A percentile compares a stretch with the other conserved stretches of the same genome.
Evolutionary conservation across 2,888 invertebrate species (phyloP).

Genomic region (Parnassius mnemosyne): DNA sequence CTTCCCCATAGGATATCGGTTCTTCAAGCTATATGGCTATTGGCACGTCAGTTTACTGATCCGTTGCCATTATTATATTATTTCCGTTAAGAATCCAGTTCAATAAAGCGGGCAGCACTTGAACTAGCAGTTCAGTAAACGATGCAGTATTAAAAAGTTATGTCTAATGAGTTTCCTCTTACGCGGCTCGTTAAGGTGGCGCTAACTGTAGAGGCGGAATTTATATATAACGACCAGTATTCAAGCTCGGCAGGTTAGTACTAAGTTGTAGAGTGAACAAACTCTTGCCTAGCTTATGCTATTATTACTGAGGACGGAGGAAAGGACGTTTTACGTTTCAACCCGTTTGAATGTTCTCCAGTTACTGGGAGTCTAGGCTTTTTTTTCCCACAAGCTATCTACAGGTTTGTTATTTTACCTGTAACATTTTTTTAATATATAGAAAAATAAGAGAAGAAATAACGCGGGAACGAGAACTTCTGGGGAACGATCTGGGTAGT

Average conservation of each 20-base stretch:
- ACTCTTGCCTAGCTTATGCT: background rate
- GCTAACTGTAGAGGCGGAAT: conserved; percentile 12
- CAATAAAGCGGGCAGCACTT: conserved; percentile 7
- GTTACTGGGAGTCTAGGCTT: background rate
- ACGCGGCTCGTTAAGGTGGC: conserved; percentile 7
- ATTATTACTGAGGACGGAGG: too few relatives aligned
- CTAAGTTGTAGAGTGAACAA: background rate
- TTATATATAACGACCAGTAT: conserved; percentile 15
- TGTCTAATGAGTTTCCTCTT: conserved; percentile 3
- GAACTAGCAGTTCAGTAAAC: conserved; percentile 1
- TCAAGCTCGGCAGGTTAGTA: conserved; percentile 11
- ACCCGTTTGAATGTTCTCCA: background rate
- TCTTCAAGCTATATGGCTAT: too few relatives aligned
- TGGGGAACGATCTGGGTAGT: too few relatives aligned
- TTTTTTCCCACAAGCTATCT: too few relatives aligned
- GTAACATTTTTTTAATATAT: too few relatives aligned
- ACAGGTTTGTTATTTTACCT: too few relatives aligned
- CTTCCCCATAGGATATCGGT: too few relatives aligned
- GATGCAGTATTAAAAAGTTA: conserved; percentile 6
- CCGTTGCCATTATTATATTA: too few relatives aligned
- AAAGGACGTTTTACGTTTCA: background rate
- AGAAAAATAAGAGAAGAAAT: too few relatives aligned
- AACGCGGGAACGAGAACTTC: too few relatives aligned
- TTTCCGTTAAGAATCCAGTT: conserved; percentile 3
- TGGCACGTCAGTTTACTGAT: too few relatives aligned